Evolutionary conservation across 2,888 invertebrate species (phyloP).

Genomic region (Netelia virgata): DNA sequence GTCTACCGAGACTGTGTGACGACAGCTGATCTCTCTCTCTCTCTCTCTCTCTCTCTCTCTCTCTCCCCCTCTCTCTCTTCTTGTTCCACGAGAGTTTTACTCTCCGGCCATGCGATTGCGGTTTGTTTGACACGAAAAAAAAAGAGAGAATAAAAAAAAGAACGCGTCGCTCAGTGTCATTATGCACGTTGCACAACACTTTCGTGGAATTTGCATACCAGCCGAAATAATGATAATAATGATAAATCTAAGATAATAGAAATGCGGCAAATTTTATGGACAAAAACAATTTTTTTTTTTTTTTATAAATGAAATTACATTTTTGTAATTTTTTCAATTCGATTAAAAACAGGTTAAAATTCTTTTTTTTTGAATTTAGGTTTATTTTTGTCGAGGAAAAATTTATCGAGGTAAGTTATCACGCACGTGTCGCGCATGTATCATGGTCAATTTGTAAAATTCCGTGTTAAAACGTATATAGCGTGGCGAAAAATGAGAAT

Average conservation of each 20-base stretch:
- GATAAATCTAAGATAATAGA: conserved; percentile 5
- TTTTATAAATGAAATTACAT: not conserved
- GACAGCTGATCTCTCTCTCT: conserved; percentile 66
- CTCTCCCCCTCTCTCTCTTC: conserved; percentile 30
- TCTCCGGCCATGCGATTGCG: conserved; percentile 38
- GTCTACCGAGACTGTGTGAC: conserved; percentile 63
- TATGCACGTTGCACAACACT: conserved; percentile 38
- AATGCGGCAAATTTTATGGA: not conserved
- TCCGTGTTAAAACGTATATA: too few relatives aligned
- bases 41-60: conserved; percentile 34
- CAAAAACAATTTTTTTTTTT: not conserved
- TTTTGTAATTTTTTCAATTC: too few relatives aligned
- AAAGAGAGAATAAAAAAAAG: not conserved
- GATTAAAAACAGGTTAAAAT: too few relatives aligned
- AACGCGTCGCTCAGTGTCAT: conserved; percentile 12
- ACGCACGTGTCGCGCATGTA: too few relatives aligned
- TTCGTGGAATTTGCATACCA: conserved; percentile 22
- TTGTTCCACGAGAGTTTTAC: conserved; percentile 12
- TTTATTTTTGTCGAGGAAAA: too few relatives aligned
- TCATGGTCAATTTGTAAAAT: too few relatives aligned
- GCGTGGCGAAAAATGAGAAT: too few relatives aligned
- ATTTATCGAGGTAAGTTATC: too few relatives aligned
- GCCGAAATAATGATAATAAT: conserved; percentile 31
- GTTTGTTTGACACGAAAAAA: conserved; percentile 50
- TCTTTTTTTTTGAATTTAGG: too few relatives aligned